phyloP scores from a whole-genome alignment of 1,140 invertebrate genomes.

The Lasioglossum baleicum region DNA sequence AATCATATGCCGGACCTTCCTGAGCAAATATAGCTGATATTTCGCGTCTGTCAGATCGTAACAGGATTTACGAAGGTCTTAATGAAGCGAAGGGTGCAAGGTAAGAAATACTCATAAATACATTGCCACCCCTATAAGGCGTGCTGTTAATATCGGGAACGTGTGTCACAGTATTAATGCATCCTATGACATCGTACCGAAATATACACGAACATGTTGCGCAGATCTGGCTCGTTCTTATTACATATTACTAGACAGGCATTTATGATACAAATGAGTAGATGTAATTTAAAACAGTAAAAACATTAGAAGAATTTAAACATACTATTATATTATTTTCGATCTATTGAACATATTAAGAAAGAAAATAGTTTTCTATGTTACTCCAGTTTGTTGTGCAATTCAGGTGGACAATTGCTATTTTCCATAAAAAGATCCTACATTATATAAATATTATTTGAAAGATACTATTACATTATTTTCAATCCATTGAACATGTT shows the following conservation, averaged over 20 bases:
- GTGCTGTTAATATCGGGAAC: slow-evolving; percentile 31
- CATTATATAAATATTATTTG: too few species aligned
- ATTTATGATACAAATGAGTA: too few species aligned
- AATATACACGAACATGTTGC: not conserved
- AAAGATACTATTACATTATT: too few species aligned
- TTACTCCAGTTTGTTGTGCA: too few species aligned
- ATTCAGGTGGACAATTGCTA: too few species aligned
- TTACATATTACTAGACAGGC: not conserved
- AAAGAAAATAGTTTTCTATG: too few species aligned
- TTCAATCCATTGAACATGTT: too few species aligned
- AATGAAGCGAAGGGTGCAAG: slow-evolving; percentile 49
- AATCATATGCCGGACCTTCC: slow-evolving; percentile 33
- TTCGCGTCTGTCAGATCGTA: slow-evolving; percentile 53
- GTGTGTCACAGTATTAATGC: slow-evolving; percentile 12
- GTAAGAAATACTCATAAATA: slow-evolving; percentile 46
- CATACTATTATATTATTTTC: too few species aligned
- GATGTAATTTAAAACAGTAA: too few species aligned
- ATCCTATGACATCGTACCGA: not conserved
- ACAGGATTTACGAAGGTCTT: slow-evolving; percentile 62
- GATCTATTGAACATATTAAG: too few species aligned
- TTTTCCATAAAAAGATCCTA: too few species aligned
- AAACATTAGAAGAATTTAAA: too few species aligned
- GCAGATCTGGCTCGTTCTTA: not conserved
- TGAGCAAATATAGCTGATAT: slow-evolving; percentile 58
- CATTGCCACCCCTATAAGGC: slow-evolving; percentile 6